Base-by-base conservation (phyloP, 1,140 invertebrate species). In the Ladona fulva region DNA sequence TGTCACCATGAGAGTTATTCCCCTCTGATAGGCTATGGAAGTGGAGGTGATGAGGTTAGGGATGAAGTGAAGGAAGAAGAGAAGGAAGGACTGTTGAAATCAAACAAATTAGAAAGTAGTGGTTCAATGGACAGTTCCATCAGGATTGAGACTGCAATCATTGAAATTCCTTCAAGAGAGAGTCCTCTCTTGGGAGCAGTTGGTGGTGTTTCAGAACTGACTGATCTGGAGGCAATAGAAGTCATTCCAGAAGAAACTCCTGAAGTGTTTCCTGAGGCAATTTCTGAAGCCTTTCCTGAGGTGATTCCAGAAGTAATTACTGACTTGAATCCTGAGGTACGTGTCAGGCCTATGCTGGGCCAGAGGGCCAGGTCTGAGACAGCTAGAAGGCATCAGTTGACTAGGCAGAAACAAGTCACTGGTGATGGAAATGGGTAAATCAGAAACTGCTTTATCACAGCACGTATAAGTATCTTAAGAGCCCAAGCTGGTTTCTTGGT, bases 351-450 rank as follows among this genome's bases (percentile, higher is more conserved):
- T 3, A 25, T 75, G 74, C 19, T 75, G 16, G 74, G 74, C 24
- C 24, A 25, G 24, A 42, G 74, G 8, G 29, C 24, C 3, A 82
- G 87, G 37, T 91, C 90, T 1, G 90, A 91, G 77, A 93, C 92
- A 42, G 90, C 91, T 14, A 88, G 90, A 29, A 85, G 92, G 22
- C 93, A 93, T 82, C 90, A 92, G 44, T 85, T 94, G n/a, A 85
- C 90, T 7, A 84, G 93, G 19, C 93, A 95, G 82, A 89, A 90
- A 76, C 91, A 91, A 77, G 89, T 95, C 52, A 66, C 16, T 22
- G 52, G 52, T 1, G 52, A 66, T 22, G 52, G 52, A 66, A 66
- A 66, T 22, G 52, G 52, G 1, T 66, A 66, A 12, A 6, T 16
- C 16, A 3, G 12, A 66, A 66, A 6, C 14, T 6, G 52, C 5